Conservation (phyloP, 2,797 vertebrate species). For the Harpagifer antarcticus region DNA sequence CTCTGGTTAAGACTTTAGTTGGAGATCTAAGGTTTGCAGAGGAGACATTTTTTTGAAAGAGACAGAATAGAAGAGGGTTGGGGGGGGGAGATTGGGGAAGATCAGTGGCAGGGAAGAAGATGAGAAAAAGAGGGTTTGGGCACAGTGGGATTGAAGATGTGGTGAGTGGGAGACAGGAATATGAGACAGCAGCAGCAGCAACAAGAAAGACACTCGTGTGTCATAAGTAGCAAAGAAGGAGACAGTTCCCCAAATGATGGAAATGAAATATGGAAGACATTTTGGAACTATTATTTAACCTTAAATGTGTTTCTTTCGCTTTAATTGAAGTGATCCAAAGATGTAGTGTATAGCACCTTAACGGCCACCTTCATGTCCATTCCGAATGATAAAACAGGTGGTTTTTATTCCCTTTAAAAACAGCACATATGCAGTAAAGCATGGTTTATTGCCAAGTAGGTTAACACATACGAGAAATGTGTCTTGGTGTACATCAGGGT, state of each 20-base stretch:
- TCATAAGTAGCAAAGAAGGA: constrained; percentile 32
- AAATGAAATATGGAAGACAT: background rate
- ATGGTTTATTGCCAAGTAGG: too few relatives aligned
- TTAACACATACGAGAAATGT: too few relatives aligned
- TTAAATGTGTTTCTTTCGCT: background rate
- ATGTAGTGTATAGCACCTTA: constrained; percentile 2
- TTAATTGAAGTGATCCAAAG: background rate
- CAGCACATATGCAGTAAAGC: background rate
- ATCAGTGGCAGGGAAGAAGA: constrained; percentile 70
- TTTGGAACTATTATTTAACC: constrained; percentile 9
- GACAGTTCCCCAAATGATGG: constrained; percentile 14
- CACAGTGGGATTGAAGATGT: constrained; percentile 64
- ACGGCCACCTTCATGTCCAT: background rate
- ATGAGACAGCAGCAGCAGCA: constrained; percentile 34
- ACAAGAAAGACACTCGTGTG: constrained; percentile 38
- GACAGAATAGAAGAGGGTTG: constrained; percentile 21
- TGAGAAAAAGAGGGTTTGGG: constrained; percentile 71
- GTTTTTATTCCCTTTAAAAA: constrained; percentile 3
- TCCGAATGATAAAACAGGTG: background rate
- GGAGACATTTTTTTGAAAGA: constrained; percentile 35
- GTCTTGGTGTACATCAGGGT: too few relatives aligned
- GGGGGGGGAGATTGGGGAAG: constrained; percentile 64
- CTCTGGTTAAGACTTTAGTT: constrained; percentile 37
- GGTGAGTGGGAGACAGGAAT: constrained; percentile 72
- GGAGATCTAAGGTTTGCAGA: constrained; percentile 45